These are phyloP conservation scores for Thunnus albacares DNA, from an alignment of 2,797 vertebrate species.

Conservation along the genomic window DNA sequence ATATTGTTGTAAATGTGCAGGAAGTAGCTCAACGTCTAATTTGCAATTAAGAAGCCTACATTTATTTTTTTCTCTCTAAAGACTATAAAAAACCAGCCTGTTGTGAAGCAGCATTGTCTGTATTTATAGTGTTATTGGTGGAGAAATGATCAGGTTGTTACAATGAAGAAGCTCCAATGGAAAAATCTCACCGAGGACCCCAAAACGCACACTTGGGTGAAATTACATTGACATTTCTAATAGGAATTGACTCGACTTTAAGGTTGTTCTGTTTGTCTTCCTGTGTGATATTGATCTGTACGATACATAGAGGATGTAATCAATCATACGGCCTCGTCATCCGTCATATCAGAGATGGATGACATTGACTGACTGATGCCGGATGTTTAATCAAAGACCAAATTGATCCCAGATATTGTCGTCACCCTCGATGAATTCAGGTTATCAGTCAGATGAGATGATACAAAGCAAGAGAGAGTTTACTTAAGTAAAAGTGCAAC, in stretches of 20 bases:
- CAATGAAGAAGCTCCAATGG: not conserved
- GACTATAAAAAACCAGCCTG: no score
- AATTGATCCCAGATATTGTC: not conserved
- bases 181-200: not conserved
- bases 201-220: not conserved
- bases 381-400: conserved; percentile 5
- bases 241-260: not conserved
- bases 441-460: no score
- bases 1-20: not conserved
- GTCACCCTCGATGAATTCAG: not conserved
- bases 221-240: not conserved
- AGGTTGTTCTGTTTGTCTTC: not conserved
- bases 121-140: not conserved
- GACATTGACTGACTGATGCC: conserved; percentile 16
- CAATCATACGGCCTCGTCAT: conserved; percentile 27
- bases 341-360: conserved; percentile 19
- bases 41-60: not conserved
- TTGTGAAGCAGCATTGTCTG: not conserved
- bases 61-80: not conserved
- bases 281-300: conserved; percentile 8
- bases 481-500: no score
- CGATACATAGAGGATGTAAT: conserved; percentile 11
- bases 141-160: not conserved
- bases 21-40: not conserved
- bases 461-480: no score